These are phyloP conservation scores for Thalpophila matura DNA, from an alignment of 2,888 invertebrate genomes.

Conservation along the genomic window DNA sequence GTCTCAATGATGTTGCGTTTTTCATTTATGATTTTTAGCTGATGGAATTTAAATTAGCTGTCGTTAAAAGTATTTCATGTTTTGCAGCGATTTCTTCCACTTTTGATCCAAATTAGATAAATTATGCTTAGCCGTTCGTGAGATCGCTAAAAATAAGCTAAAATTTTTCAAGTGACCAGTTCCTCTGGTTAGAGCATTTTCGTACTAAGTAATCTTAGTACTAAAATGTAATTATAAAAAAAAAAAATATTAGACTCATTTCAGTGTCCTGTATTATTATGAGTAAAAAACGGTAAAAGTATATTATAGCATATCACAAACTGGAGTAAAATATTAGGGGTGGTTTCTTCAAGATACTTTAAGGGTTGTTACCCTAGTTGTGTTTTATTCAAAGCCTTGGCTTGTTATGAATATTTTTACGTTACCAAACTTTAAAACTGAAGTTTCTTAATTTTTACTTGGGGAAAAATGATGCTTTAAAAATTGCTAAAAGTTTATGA, in stretches of 20 bases:
- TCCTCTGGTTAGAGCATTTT: no score
- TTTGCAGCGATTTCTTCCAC: no score
- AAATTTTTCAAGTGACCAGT: no score
- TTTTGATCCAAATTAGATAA: no score
- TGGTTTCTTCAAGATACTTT: constrained; percentile 34
- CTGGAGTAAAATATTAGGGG: constrained; percentile 31
- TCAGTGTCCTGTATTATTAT: not conserved
- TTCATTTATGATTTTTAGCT: no score
- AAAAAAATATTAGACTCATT: not conserved
- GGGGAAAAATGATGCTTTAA: constrained; percentile 23
- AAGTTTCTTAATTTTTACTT: constrained; percentile 45
- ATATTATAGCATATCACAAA: not conserved
- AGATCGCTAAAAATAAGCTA: no score
- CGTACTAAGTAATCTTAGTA: no score
- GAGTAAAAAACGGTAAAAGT: not conserved
- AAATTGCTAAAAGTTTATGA: constrained; percentile 24
- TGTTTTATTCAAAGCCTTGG: constrained; percentile 56
- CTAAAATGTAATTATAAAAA: not conserved
- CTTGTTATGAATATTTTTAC: constrained; percentile 57
- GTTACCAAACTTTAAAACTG: constrained; percentile 45
- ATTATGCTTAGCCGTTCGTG: no score
- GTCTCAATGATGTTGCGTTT: no score
- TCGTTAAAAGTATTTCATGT: no score
- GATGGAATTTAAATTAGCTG: no score
- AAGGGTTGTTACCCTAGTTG: constrained; percentile 48